Evolutionary conservation across 2,113 vertebrate species (phyloP).

Genomic region (Fulica atra): DNA sequence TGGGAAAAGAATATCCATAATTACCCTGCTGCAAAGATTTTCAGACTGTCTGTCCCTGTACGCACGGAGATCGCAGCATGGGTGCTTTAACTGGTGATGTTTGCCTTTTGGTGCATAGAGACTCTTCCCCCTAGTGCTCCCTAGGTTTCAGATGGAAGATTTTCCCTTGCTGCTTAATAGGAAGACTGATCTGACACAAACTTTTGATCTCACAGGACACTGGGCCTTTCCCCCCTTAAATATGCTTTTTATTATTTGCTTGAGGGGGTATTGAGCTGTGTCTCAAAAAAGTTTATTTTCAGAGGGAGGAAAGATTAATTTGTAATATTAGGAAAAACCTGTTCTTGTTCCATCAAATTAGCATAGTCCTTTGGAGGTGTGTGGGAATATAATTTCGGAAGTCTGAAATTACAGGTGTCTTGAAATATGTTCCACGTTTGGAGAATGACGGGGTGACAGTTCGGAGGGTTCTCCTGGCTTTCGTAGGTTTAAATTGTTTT

Average conservation of each 20-base stretch:
- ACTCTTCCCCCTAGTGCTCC: background rate
- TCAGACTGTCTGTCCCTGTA: background rate
- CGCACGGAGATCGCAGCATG: fast-evolving
- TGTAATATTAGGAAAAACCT: background rate
- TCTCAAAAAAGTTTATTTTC: background rate
- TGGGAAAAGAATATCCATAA: background rate
- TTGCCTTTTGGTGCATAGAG: background rate
- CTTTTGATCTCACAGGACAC: background rate
- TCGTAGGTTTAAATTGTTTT: background rate
- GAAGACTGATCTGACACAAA: background rate
- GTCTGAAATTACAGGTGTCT: background rate
- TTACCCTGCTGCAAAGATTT: background rate
- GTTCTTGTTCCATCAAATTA: background rate
- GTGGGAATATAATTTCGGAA: background rate
- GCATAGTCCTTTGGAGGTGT: background rate
- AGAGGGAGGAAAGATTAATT: background rate
- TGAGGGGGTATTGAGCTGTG: background rate
- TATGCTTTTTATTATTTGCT: background rate
- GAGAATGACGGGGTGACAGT: background rate
- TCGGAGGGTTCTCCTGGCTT: background rate
- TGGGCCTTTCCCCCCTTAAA: background rate
- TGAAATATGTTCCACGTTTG: background rate
- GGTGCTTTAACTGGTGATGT: background rate
- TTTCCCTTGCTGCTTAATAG: background rate
- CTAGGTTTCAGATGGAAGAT: background rate